A percentile compares a stretch with the other conserved stretches of the same genome.
These are phyloP conservation scores for Corydoras sp. DNA, from an alignment of 2,113 vertebrate species.

Conservation along the genomic window DNA sequence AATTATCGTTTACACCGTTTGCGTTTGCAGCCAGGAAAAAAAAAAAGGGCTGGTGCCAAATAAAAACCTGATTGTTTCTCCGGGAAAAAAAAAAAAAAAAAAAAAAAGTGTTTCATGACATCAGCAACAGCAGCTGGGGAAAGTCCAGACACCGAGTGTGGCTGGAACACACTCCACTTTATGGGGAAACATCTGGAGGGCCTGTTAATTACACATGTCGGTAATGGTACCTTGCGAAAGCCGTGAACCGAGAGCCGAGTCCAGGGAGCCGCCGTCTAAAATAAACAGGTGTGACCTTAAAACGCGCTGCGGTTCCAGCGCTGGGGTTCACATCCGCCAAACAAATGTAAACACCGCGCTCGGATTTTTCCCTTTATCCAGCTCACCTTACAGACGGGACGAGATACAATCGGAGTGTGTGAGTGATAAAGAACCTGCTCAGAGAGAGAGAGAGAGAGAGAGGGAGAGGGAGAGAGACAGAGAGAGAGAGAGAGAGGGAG, in stretches of 20 bases:
- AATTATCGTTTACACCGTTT: too few relatives aligned
- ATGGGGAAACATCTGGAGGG: conserved; percentile 37
- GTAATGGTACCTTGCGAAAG: conserved; percentile 22
- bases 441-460: too few relatives aligned
- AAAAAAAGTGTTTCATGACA: background rate
- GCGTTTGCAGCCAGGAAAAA: background rate
- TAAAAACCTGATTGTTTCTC: background rate
- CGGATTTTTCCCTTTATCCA: too few relatives aligned
- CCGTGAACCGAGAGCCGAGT: conserved; percentile 1
- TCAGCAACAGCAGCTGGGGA: background rate
- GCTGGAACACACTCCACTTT: conserved; percentile 14
- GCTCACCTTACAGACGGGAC: too few relatives aligned
- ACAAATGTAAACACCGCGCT: too few relatives aligned
- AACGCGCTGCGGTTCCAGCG: background rate
- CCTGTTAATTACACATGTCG: conserved; percentile 31
- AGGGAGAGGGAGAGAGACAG: too few relatives aligned
- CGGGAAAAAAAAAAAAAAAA: background rate
- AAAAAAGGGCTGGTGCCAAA: background rate
- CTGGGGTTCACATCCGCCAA: background rate
- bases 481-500: too few relatives aligned
- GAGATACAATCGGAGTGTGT: too few relatives aligned
- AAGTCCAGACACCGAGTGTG: conserved; percentile 9
- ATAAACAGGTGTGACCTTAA: conserved; percentile 4
- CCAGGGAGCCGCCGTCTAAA: background rate
- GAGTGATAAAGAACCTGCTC: too few relatives aligned